phyloP scores from a whole-genome alignment of 2,888 invertebrate genomes.

The Ennomos erosarius region DNA sequence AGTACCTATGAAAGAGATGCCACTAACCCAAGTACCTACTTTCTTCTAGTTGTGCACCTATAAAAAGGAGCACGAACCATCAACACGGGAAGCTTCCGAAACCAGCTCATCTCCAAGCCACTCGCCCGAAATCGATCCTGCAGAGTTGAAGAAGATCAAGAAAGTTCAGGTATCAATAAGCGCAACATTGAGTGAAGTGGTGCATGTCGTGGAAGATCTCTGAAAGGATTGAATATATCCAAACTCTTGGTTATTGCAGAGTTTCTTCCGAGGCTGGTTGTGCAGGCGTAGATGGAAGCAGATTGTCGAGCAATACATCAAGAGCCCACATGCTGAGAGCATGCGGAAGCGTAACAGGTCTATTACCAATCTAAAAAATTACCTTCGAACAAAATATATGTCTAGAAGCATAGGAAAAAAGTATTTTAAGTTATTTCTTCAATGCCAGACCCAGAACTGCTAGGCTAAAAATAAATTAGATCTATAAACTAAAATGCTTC shows the following conservation, averaged over 20 bases:
- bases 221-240: too few relatives aligned
- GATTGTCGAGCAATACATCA: conserved; percentile 97
- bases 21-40: neutral
- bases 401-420: too few relatives aligned
- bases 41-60: conserved; percentile 89
- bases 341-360: conserved; percentile 96
- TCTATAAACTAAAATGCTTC: too few relatives aligned
- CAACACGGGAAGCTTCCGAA: conserved; percentile 66
- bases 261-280: conserved; percentile 97
- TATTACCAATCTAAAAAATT: too few relatives aligned
- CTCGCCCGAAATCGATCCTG: conserved; percentile 77
- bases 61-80: conserved; percentile 91
- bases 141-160: conserved; percentile 94
- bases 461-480: too few relatives aligned
- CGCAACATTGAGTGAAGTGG: too few relatives aligned
- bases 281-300: conserved; percentile 97
- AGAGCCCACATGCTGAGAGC: conserved; percentile 96
- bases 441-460: too few relatives aligned
- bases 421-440: too few relatives aligned
- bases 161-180: conserved; percentile 84
- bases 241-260: conserved; percentile 78
- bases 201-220: too few relatives aligned
- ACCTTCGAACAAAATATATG: too few relatives aligned
- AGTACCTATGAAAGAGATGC: too few relatives aligned
- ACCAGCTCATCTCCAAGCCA: conserved; percentile 73